Conservation (phyloP, 2,113 vertebrate species). For the Sylvietta virens region DNA sequence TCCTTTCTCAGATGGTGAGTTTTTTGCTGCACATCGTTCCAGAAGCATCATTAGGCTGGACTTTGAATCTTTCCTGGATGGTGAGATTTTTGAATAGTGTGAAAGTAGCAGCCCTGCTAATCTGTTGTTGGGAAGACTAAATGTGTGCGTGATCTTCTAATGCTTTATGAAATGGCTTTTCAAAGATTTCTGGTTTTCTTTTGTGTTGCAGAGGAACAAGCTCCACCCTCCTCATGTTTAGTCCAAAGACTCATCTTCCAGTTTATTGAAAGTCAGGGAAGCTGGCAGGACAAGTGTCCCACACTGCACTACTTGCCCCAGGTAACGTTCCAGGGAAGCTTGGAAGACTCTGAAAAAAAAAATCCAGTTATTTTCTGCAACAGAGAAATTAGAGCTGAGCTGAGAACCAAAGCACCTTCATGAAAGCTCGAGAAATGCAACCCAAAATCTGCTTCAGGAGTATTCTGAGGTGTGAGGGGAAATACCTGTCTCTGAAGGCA, state of each 20-base stretch:
- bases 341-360: not conserved
- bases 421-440: not conserved
- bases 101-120: not conserved
- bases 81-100: slow-evolving; percentile 60
- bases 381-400: not conserved
- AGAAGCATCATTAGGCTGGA: slow-evolving; percentile 63
- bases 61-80: slow-evolving; percentile 73
- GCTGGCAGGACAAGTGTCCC: slow-evolving; percentile 67
- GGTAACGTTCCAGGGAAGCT: slow-evolving; percentile 54
- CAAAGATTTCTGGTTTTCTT: not conserved
- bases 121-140: not conserved
- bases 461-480: not conserved
- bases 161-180: not conserved
- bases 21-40: slow-evolving; percentile 44
- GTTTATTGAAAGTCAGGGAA: slow-evolving; percentile 62
- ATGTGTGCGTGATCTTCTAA: not conserved
- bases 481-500: not conserved
- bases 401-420: not conserved
- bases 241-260: slow-evolving; percentile 76
- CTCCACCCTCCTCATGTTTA: slow-evolving; percentile 70
- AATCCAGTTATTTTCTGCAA: not conserved
- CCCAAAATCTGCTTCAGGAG: not conserved
- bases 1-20: slow-evolving; percentile 57
- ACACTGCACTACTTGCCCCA: slow-evolving; percentile 62
- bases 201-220: slow-evolving; percentile 65